phyloP scores from a whole-genome alignment of 2,797 vertebrate genomes.

The Falco cherrug region DNA sequence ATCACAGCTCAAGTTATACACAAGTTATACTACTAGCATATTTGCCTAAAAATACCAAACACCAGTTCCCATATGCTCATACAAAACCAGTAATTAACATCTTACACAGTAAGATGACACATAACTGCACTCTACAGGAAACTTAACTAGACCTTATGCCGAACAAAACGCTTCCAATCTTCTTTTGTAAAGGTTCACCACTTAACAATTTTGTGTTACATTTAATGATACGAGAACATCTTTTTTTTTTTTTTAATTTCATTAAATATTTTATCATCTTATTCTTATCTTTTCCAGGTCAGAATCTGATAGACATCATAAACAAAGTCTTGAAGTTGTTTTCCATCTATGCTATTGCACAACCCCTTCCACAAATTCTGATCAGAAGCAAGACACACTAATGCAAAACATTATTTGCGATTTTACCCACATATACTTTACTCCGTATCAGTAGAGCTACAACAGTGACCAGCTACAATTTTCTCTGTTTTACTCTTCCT shows the following conservation, averaged over 20 bases:
- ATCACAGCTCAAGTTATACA: not conserved
- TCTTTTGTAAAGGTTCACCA: not conserved
- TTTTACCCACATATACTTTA: rapidly evolving
- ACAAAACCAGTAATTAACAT: not conserved
- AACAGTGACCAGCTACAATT: not conserved
- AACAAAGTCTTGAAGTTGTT: not conserved
- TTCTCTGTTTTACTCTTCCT: not conserved
- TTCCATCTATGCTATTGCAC: not conserved
- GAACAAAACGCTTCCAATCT: not conserved
- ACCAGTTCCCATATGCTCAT: not conserved
- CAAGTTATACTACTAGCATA: not conserved
- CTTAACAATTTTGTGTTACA: not conserved
- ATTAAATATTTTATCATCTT: not conserved
- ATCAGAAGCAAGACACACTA: not conserved
- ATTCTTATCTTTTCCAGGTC: not conserved
- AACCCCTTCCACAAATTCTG: not conserved
- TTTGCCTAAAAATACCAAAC: not conserved
- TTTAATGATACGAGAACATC: not conserved
- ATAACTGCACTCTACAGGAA: not conserved
- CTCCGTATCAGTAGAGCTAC: not conserved
- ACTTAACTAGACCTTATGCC: not conserved
- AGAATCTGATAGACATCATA: not conserved
- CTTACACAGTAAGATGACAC: not conserved
- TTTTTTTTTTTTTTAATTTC: not conserved
- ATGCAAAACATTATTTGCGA: not conserved